phyloP scores from a whole-genome alignment of 35 echinoderm and acorn worm genomes.

The Patiria miniata region DNA sequence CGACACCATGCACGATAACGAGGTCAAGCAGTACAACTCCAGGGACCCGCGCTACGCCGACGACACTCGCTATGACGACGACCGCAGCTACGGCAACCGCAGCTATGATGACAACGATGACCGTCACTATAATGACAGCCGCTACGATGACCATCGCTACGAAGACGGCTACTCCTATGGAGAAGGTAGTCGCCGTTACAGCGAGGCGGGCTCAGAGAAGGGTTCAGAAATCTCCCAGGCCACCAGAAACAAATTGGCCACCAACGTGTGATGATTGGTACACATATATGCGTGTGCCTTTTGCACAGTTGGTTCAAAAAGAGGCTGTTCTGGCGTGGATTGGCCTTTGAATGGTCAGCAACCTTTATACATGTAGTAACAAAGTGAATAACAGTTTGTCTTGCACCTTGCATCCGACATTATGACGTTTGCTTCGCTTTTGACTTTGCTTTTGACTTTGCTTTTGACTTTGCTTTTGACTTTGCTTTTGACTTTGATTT shows the following conservation, averaged over 20 bases:
- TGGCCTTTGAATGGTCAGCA: too few relatives aligned
- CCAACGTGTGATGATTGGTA: constrained; percentile 66
- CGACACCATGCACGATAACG: not conserved
- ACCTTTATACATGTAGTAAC: too few relatives aligned
- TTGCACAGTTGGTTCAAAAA: too few relatives aligned
- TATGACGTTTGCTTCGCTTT: too few relatives aligned
- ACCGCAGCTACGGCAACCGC: not conserved
- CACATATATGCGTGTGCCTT: too few relatives aligned
- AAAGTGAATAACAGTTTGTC: too few relatives aligned
- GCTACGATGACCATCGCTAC: not conserved
- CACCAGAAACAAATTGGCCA: constrained; percentile 67
- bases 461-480: too few relatives aligned
- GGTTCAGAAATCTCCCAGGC: constrained; percentile 36
- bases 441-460: too few relatives aligned
- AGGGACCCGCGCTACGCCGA: constrained; percentile 23
- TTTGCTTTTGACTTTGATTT: too few relatives aligned
- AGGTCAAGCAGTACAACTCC: not conserved
- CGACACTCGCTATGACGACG: not conserved
- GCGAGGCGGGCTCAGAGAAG: constrained; percentile 18
- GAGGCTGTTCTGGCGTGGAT: too few relatives aligned
- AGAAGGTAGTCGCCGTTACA: not conserved
- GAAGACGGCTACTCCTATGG: not conserved
- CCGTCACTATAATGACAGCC: constrained; percentile 15
- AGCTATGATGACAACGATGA: constrained; percentile 10
- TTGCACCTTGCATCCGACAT: too few relatives aligned